Evolutionary conservation across 2,888 invertebrate genomes (phyloP), one percentile per base, ranked within the genome.

Genomic region (Ferdinandea cuprea): DNA sequence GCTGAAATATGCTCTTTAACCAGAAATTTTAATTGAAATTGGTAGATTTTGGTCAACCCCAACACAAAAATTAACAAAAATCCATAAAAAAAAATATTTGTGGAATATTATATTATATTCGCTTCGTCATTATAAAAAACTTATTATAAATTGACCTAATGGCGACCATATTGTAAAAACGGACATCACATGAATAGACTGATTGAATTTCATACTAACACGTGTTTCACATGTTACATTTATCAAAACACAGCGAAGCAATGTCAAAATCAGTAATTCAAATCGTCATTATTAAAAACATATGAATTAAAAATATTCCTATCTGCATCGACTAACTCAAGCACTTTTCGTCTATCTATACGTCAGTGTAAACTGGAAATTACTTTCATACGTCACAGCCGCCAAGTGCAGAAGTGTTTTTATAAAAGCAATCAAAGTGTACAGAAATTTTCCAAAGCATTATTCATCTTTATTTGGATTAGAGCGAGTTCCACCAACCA

Each of bases 341-440:
- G n/a, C n/a, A n/a, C n/a, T n/a, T n/a, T n/a, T n/a, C n/a, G n/a
- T n/a, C n/a, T n/a, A n/a, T n/a, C n/a, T n/a, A n/a, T n/a, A n/a
- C n/a, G n/a, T n/a, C n/a, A n/a, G n/a, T n/a, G n/a, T n/a, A 32
- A 69, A 32, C 58, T 50, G 48, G 48, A 11, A 35, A 50, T 19
- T 32, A 21, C 28, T 48, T 32, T 15, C 9, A 21, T 42, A 63
- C 69, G 42, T 52, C 58, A 32, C n/a, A n/a, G n/a, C 32, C 44
- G 58, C 17, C 56, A 71, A 58, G 63, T 56, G 63, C 71, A 77
- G 48, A 77, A 56, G 7, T 35, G 25, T 37, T 11, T 32, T 40
- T 28, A 65, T 52, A 56, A 58, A 48, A 40, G 13, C 17, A n/a
- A 50, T 48, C 58, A 69, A 69, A 69, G 58, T 69, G 58, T 46